Percentiles rank a stretch among this genome's conserved stretches.
Evolutionary conservation across 2,888 invertebrate species (phyloP).

Genomic region (Drosophila prostipennis): DNA sequence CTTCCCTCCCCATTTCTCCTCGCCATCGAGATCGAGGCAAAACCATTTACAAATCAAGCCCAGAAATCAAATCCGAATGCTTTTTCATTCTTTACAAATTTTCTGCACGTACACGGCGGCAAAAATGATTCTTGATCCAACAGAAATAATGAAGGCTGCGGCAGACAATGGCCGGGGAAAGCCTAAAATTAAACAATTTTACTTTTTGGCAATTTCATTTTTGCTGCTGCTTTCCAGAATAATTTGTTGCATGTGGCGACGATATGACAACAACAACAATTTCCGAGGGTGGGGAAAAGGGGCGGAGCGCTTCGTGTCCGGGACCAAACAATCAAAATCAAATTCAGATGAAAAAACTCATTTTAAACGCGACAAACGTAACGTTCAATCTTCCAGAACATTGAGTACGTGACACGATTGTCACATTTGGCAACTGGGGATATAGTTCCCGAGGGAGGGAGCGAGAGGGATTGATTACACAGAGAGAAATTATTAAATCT

Average conservation of each 20-base stretch:
- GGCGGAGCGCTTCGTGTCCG: conserved; percentile 50
- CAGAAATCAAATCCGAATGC: conserved; percentile 30
- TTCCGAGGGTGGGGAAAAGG: not conserved
- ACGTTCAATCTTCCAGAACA: conserved; percentile 83
- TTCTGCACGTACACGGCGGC: conserved; percentile 42
- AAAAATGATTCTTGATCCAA: conserved; percentile 46
- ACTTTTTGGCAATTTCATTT: conserved; percentile 53
- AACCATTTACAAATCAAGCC: conserved; percentile 39
- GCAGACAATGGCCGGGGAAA: conserved; percentile 32
- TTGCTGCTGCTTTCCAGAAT: conserved; percentile 49
- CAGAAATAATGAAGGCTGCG: conserved; percentile 33
- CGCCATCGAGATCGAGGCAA: not conserved
- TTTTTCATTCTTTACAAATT: conserved; percentile 37
- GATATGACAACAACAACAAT: conserved; percentile 49
- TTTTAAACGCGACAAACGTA: conserved; percentile 82
- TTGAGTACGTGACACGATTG: conserved; percentile 82
- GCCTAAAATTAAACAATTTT: conserved; percentile 73
- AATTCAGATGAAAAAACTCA: conserved; percentile 77
- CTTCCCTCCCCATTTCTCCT: not conserved
- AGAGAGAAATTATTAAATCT: not conserved
- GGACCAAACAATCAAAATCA: conserved; percentile 79
- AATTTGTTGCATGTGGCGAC: conserved; percentile 69
- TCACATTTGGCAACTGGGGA: conserved; percentile 66
- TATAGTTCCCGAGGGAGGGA: not conserved
- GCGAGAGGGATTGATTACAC: conserved; percentile 4